These are phyloP conservation scores for Lepidocyrtinus sp. DNA, from an alignment of 2,888 invertebrate species.

Conservation along the genomic window DNA sequence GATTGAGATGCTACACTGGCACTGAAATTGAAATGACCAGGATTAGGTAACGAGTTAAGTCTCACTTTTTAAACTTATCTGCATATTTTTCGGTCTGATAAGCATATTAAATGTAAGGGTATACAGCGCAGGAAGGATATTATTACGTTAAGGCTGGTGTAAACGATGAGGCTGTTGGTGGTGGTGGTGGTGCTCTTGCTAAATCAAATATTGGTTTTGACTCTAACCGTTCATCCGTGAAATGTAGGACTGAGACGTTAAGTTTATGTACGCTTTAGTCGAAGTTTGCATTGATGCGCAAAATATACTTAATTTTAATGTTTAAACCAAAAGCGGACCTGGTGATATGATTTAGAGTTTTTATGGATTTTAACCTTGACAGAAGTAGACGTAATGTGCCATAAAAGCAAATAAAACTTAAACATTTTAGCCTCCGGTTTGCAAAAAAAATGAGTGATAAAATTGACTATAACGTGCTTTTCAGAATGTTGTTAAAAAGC, in stretches of 20 bases:
- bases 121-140: constrained; percentile 4
- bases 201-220: constrained; percentile 7
- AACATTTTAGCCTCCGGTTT: constrained; percentile 6
- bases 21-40: constrained; percentile 59
- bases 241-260: constrained; percentile 31
- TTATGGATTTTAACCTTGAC: constrained; percentile 2
- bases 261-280: no score
- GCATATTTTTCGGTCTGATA: constrained; percentile 50
- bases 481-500: constrained; percentile 4
- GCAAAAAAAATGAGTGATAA: not conserved
- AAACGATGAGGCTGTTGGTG: not conserved
- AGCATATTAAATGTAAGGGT: constrained; percentile 48
- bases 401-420: constrained; percentile 4
- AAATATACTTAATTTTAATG: constrained; percentile 2
- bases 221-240: constrained; percentile 47
- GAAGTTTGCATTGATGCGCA: not conserved
- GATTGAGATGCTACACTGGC: constrained; percentile 54
- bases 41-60: no score
- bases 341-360: not conserved
- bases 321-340: no score
- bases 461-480: not conserved
- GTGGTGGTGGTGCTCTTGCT: constrained; percentile 13
- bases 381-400: not conserved
- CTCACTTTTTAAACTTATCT: no score
- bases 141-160: no score